Percentiles rank a stretch among this genome's conserved stretches.
Evolutionary conservation across 2,113 vertebrate genomes (phyloP).

Genomic region (Pogonocichla stellata): DNA sequence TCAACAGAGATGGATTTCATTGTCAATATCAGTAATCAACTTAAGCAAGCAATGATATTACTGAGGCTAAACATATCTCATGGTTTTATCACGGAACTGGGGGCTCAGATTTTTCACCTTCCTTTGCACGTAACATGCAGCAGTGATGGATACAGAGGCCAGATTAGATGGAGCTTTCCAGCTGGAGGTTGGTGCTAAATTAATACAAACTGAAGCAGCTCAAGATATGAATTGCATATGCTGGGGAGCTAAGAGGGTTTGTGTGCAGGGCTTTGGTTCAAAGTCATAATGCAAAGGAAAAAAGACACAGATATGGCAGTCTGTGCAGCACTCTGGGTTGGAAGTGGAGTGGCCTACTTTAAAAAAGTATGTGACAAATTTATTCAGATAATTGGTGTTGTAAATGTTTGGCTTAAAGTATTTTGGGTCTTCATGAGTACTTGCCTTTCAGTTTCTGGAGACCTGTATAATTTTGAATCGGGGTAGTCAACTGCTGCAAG

Average conservation of each 20-base stretch:
- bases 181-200: not conserved
- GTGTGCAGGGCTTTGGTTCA: not conserved
- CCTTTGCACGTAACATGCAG: not conserved
- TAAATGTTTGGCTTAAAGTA: slow-evolving; percentile 5
- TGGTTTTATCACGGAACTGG: not conserved
- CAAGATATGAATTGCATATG: not conserved
- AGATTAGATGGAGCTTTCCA: not conserved
- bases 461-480: not conserved
- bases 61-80: not conserved
- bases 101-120: not conserved
- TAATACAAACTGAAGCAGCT: slow-evolving; percentile 23
- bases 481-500: slow-evolving; percentile 6
- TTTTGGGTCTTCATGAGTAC: not conserved
- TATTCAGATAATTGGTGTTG: not conserved
- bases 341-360: not conserved
- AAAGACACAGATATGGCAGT: not conserved
- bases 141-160: not conserved
- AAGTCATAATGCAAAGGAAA: not conserved
- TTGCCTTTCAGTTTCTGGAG: slow-evolving; percentile 9
- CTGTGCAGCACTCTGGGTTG: not conserved
- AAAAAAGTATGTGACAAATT: not conserved
- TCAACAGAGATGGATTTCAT: not conserved
- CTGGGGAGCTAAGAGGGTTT: slow-evolving; percentile 24
- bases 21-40: not conserved
- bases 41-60: not conserved